A percentile compares a stretch with the other conserved stretches of the same genome.
Conservation (phyloP, 2,113 vertebrate species). For the Nothocercus nigrocapillus region DNA sequence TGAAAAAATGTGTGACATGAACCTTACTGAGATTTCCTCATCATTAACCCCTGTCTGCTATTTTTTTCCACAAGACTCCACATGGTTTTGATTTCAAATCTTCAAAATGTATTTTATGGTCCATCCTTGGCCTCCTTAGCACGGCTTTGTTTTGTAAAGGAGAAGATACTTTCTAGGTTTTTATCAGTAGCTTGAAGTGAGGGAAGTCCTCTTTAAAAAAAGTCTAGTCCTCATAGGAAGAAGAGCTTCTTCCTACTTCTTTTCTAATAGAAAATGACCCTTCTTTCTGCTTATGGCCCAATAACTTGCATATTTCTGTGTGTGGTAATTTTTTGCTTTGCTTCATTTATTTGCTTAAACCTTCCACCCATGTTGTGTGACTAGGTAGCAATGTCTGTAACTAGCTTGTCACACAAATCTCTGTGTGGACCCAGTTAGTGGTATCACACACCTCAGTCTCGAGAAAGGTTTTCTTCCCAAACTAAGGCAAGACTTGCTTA, state of each 20-base stretch:
- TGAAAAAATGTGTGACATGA: not conserved
- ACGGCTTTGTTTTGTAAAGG: constrained; percentile 6
- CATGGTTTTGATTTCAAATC: constrained; percentile 33
- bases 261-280: not conserved
- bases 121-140: not conserved
- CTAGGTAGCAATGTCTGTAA: not conserved
- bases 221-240: fast-evolving
- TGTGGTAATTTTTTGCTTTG: not conserved
- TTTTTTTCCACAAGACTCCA: not conserved
- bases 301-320: not conserved
- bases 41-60: not conserved
- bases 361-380: fast-evolving
- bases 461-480: fast-evolving
- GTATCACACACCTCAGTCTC: not conserved
- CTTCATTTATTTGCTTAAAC: not conserved
- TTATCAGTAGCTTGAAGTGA: not conserved
- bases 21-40: not conserved
- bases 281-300: not conserved
- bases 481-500: not conserved
- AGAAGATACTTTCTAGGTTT: constrained; percentile 5
- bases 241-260: not conserved
- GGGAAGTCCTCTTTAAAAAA: not conserved
- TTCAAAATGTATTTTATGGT: constrained; percentile 20
- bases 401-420: not conserved
- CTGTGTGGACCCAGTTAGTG: fast-evolving